These are phyloP conservation scores for Lutraria lutraria DNA, from an alignment of 2,888 invertebrate species.

Conservation along the genomic window DNA sequence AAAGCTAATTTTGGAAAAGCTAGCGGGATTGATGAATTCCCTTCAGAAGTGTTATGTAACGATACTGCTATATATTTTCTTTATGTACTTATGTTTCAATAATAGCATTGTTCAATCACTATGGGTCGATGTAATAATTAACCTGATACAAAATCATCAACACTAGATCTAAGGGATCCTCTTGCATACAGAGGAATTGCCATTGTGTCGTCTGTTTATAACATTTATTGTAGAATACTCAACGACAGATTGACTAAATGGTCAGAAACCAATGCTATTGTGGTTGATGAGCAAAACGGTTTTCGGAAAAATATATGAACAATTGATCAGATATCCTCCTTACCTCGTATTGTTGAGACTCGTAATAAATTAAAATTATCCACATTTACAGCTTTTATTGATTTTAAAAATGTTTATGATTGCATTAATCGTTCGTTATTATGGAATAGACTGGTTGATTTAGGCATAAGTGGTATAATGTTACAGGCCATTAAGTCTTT, in stretches of 20 bases:
- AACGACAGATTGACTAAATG: not conserved
- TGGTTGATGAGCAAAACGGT: slow-evolving; percentile 1
- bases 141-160: not conserved
- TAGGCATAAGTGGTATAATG: no score
- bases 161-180: not conserved
- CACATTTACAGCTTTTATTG: not conserved
- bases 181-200: slow-evolving; percentile 1
- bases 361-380: no score
- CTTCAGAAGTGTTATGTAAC: slow-evolving; percentile 40
- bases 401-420: not conserved
- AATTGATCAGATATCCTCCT: no score
- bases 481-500: no score
- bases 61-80: slow-evolving; percentile 47
- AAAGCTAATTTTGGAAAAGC: slow-evolving; percentile 50
- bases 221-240: not conserved
- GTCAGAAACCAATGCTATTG: not conserved
- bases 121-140: not conserved
- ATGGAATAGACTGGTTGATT: not conserved
- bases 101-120: not conserved
- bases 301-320: not conserved
- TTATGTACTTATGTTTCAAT: not conserved
- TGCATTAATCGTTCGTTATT: not conserved
- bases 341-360: no score
- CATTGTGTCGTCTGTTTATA: not conserved
- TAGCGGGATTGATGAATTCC: slow-evolving; percentile 43